Evolutionary conservation across 2,888 invertebrate species (phyloP), one percentile per base, ranked within the genome.

Genomic region (Plagodis pulveraria): DNA sequence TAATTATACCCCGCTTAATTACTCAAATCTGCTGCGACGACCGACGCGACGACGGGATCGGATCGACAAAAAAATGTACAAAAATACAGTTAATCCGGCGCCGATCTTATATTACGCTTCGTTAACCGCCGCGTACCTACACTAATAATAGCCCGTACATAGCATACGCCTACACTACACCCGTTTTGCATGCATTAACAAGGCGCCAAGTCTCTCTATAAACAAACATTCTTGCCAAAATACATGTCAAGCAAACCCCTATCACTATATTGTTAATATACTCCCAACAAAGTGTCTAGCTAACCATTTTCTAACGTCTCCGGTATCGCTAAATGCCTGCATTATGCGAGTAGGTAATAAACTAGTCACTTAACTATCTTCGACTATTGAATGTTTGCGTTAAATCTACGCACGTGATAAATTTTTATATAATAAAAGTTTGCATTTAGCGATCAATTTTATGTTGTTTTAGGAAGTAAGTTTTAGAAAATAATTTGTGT

Each of bases 1-100:
- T 87, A 89, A 89, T 90, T 87, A 89, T 83, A 84, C 76, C 78
- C 85, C 84, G 83, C 82, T 86, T 92, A 91, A 91, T 90, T 91
- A 88, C 84, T 83, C 76, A 70, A 84, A 87, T 86, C 82, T 78
- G 77, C 79, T 81, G 84, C 78, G 82, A 84, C 81, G 40, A 40
- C 36, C 36, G 36, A 36, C 36, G 36, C 6, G n/a, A n/a, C 22
- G 83, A 74, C 73, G 59, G 50, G 59, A 59, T 50, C 47, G 47
- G 38, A 59, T 55, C 59, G 47, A 55, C 10, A 55, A 55, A 51
- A 47, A 79, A 46, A 33, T 12, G 0, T 36, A 41, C 80, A 84
- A 87, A 79, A 81, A 83, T 83, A 80, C 80, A 82, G 73, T 76
- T 79, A 84, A 84, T 80, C 78, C 74, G 82, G 80, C 81, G 84